Base-by-base conservation (phyloP, 1,140 invertebrate genomes). In the Drosophila kohkoa region DNA sequence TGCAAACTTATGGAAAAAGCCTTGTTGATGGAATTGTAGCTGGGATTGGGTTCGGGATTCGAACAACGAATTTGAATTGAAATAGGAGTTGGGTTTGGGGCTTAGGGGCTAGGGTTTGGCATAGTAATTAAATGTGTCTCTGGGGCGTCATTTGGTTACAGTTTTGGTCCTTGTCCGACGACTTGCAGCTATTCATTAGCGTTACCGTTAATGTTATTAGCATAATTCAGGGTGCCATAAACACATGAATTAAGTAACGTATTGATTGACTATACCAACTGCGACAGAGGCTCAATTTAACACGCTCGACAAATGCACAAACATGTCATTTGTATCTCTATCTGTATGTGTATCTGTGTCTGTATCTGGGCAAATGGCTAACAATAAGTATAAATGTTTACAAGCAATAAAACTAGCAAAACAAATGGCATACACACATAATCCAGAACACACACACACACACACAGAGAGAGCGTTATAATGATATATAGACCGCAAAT, bases 341-440 rank as follows among this genome's bases (percentile, higher is more conserved):
- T 38, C n/a, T 28, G 60, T 49, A 20, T 55, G 5, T 66, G 62
- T 52, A 20, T 41, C 10, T 64, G 57, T 16, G 32, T 58, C 16
- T 55, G n/a, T 72, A 11, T 66, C 38, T 62, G 20, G 63, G 38
- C 75, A 75, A 88, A 89, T 89, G 78, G 35, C 63, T 72, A 80
- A 81, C 83, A 78, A 83, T 87, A 82, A 82, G 79, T 70, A 87
- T 72, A 63, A 89, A 89, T 89, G 85, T 89, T 89, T 89, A 89
- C 85, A 89, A 85, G 85, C 85, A 72, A 89, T 89, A 89, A 89
- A 89, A 85, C 83, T 79, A 77, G 70, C 59, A 68, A 81, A 77
- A 68, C 81, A 85, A 75, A 77, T 59, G 59, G 57, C 43, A 70
- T 32, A 54, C 51, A 54, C 51, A 54, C 51, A 54, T 54, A 54